Conservation (phyloP, 2,888 invertebrate genomes). For the Amphipoea lucens region DNA sequence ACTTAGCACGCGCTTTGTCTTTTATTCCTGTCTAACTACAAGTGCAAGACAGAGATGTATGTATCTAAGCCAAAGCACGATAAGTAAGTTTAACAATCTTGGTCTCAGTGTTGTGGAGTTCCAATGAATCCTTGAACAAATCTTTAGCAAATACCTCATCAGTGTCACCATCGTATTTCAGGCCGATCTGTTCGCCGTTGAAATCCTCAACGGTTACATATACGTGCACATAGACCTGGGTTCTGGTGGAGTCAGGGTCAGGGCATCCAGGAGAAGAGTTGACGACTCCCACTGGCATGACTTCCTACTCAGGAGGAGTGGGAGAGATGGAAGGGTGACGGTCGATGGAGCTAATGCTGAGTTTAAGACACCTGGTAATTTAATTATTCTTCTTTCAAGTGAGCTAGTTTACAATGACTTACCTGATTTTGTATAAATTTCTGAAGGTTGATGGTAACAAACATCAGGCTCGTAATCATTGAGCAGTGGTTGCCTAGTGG, state of each 20-base stretch:
- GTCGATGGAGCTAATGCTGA: conserved; percentile 97
- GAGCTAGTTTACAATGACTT: not conserved
- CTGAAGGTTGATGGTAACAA: not conserved
- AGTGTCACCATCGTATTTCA: conserved; percentile 78
- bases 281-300: conserved; percentile 98
- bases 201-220: conserved; percentile 97
- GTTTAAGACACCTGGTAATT: conserved; percentile 95
- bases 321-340: conserved; percentile 96
- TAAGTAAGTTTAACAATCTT: conserved; percentile 5
- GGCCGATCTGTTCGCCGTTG: conserved; percentile 98
- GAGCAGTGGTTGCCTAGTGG: not conserved
- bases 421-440: not conserved
- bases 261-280: conserved; percentile 94
- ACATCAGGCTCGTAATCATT: not conserved
- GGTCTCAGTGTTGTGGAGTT: conserved; percentile 1
- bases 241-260: conserved; percentile 96
- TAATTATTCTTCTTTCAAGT: not conserved
- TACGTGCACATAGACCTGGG: conserved; percentile 98
- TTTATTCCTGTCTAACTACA: not conserved
- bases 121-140: not conserved
- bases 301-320: conserved; percentile 95
- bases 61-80: not conserved
- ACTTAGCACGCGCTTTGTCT: not conserved
- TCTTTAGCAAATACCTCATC: conserved; percentile 59
- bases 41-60: not conserved